phyloP scores from a whole-genome alignment of 2,888 invertebrate species.

The Merodon equestris region DNA sequence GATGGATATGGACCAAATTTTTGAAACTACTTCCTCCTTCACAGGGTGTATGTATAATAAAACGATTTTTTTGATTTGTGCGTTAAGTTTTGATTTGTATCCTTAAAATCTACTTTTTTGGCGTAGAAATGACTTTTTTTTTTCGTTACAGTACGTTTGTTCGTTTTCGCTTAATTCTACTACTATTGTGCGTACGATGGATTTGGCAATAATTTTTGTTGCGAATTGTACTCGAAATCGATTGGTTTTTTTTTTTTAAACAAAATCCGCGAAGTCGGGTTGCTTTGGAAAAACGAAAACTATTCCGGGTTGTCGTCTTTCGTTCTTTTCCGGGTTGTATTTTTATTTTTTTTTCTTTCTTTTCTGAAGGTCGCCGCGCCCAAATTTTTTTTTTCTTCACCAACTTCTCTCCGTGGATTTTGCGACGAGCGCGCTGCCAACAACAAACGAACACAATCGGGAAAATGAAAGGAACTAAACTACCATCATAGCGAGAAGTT shows the following conservation, averaged over 20 bases:
- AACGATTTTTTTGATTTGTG: slow-evolving; percentile 67
- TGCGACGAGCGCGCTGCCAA: slow-evolving; percentile 74
- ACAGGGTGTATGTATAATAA: slow-evolving; percentile 49
- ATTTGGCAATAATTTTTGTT: slow-evolving; percentile 54
- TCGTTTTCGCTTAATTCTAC: slow-evolving; percentile 26
- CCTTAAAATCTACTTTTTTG: slow-evolving; percentile 54
- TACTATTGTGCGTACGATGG: slow-evolving; percentile 45
- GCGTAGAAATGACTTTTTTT: slow-evolving; percentile 23
- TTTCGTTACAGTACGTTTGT: slow-evolving; percentile 46
- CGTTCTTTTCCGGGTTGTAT: slow-evolving; percentile 24
- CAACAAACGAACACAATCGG: slow-evolving; percentile 76
- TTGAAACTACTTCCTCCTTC: slow-evolving; percentile 17
- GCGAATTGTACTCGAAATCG: slow-evolving; percentile 32
- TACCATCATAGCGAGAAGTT: slow-evolving; percentile 65
- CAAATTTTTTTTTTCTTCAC: slow-evolving; percentile 72
- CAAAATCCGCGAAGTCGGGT: slow-evolving; percentile 42
- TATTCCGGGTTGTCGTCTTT: slow-evolving; percentile 34
- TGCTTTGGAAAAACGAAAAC: slow-evolving; percentile 8
- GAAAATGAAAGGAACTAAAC: slow-evolving; percentile 78
- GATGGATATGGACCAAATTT: slow-evolving; percentile 67
- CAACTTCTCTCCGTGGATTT: slow-evolving; percentile 66
- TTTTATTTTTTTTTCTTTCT: slow-evolving; percentile 52
- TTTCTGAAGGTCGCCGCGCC: slow-evolving; percentile 77
- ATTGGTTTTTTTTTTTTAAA: slow-evolving; percentile 31
- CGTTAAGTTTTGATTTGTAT: slow-evolving; percentile 68